Evolutionary conservation across 2,888 invertebrate species (phyloP).

Genomic region (Ryuthela nishihirai): DNA sequence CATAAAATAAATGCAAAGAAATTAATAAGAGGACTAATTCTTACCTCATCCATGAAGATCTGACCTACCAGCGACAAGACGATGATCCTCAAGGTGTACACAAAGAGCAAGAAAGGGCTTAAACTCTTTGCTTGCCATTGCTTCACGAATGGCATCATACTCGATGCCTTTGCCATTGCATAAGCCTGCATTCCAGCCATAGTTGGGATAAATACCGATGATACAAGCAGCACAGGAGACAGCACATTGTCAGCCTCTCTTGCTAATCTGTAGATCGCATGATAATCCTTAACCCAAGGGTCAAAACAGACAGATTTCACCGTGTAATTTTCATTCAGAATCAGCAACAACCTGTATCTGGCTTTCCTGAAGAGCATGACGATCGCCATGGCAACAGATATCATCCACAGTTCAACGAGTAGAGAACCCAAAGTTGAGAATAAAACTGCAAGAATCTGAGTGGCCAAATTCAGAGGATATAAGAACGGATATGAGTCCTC

Average conservation of each 20-base stretch:
- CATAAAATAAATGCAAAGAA: too few relatives aligned
- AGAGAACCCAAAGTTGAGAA: neutral
- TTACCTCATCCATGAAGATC: constrained; percentile 4
- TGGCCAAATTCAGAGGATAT: neutral
- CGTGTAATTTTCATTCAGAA: neutral
- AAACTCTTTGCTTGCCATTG: neutral
- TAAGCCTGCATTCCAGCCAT: constrained; percentile 1
- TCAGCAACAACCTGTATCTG: neutral
- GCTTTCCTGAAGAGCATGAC: neutral
- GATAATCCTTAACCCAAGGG: neutral
- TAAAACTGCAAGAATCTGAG: neutral
- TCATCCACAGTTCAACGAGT: neutral
- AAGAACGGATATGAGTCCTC: neutral
- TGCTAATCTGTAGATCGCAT: neutral
- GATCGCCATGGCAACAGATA: neutral
- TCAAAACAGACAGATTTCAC: neutral
- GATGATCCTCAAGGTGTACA: neutral
- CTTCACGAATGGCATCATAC: neutral
- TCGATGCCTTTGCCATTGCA: neutral
- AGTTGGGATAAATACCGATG: neutral
- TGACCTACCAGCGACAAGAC: neutral
- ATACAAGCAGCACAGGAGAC: neutral
- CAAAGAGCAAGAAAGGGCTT: neutral
- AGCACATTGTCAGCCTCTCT: neutral
- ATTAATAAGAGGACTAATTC: too few relatives aligned